These are phyloP conservation scores for human DNA, from an alignment of 2,113 vertebrate species.

Conservation along the genomic window GRCh38 chr18:7475001-7475500, in stretches of 20 bases:
- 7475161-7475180: not conserved
- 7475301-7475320: fast-evolving
- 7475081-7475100: not conserved
- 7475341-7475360: not conserved
- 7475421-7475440: not conserved
- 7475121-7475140: not conserved
- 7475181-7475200: not conserved
- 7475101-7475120: not conserved
- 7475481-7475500: not conserved
- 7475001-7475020: not conserved
- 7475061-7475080: not conserved
- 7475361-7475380: not conserved
- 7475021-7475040: not conserved
- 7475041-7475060: not conserved
- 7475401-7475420: not conserved
- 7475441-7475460: not conserved
- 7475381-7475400: not conserved
- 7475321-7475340: not conserved
- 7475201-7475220: not conserved
- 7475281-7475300: not conserved
- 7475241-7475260: not conserved
- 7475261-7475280: not conserved
- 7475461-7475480: not conserved
- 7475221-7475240: not conserved
- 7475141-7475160: not conserved